Conservation (phyloP, 1,140 invertebrate species). For the Drosophila takahashii region DNA sequence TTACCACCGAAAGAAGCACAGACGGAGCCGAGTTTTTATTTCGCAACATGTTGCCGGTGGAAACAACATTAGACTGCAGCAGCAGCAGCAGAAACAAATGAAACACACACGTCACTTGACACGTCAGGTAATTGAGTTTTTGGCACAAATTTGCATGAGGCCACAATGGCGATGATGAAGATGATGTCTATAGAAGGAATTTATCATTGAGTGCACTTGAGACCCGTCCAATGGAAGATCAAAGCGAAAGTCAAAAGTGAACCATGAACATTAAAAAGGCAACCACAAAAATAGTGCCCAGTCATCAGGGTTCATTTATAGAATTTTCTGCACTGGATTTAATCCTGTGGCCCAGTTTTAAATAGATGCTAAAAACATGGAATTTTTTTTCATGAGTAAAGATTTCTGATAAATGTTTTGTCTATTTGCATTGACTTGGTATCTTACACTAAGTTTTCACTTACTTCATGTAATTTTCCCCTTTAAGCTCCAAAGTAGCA, state of each 20-base stretch:
- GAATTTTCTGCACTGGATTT: too few relatives aligned
- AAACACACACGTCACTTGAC: conserved; percentile 46
- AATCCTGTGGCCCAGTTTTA: background rate
- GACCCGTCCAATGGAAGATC: conserved; percentile 53
- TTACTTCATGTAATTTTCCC: background rate
- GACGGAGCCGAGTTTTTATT: conserved; percentile 24
- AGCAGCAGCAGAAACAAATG: conserved; percentile 31
- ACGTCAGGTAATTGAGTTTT: conserved; percentile 57
- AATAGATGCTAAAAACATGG: background rate
- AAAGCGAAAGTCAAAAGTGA: conserved; percentile 55
- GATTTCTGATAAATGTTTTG: too few relatives aligned
- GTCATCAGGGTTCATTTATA: conserved; percentile 14
- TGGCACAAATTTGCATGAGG: conserved; percentile 56
- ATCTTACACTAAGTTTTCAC: too few relatives aligned
- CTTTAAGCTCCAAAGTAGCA: conserved; percentile 19
- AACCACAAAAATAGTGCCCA: background rate
- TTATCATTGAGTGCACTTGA: conserved; percentile 44
- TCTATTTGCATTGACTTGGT: too few relatives aligned
- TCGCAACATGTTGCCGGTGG: conserved; percentile 31
- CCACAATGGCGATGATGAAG: conserved; percentile 41
- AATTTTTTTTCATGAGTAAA: too few relatives aligned
- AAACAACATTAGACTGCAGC: conserved; percentile 15
- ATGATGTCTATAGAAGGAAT: conserved; percentile 44
- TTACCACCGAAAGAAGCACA: conserved; percentile 23
- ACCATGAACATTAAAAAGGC: conserved; percentile 25